Percentiles rank a stretch among this genome's conserved stretches.
phyloP scores from a whole-genome alignment of 2,797 vertebrate species.

The Argyrosomus regius region DNA sequence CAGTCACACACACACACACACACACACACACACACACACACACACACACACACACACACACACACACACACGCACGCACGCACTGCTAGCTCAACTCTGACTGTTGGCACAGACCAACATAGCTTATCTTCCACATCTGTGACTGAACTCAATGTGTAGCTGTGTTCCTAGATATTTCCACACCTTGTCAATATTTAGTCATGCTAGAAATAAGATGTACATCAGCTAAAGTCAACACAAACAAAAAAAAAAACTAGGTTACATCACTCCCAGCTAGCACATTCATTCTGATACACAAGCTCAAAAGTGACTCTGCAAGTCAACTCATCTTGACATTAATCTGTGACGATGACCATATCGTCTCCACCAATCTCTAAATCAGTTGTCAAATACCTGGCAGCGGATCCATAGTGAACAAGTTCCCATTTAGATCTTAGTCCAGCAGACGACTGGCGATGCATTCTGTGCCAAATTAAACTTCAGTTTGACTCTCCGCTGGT shows the following conservation, averaged over 20 bases:
- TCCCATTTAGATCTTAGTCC: constrained; percentile 82
- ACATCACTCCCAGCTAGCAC: not conserved
- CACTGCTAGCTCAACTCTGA: constrained; percentile 17
- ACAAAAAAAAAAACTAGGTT: not conserved
- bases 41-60: no score
- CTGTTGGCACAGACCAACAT: constrained; percentile 19
- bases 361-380: not conserved
- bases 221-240: not conserved
- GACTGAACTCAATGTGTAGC: constrained; percentile 36
- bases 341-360: constrained; percentile 3
- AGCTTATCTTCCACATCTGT: constrained; percentile 42
- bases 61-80: not conserved
- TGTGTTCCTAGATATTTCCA: constrained; percentile 29
- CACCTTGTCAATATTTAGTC: constrained; percentile 44
- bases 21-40: no score
- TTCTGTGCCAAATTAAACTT: constrained; percentile 76
- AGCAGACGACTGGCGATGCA: constrained; percentile 73
- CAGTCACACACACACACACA: constrained; percentile 2
- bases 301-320: constrained; percentile 3
- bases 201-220: constrained; percentile 11
- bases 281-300: not conserved
- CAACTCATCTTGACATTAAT: constrained; percentile 1
- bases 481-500: constrained; percentile 67
- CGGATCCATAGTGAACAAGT: constrained; percentile 81
- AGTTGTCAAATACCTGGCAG: constrained; percentile 82